phyloP scores from a whole-genome alignment of 2,888 invertebrate species.

The Steinernema hermaphroditum region DNA sequence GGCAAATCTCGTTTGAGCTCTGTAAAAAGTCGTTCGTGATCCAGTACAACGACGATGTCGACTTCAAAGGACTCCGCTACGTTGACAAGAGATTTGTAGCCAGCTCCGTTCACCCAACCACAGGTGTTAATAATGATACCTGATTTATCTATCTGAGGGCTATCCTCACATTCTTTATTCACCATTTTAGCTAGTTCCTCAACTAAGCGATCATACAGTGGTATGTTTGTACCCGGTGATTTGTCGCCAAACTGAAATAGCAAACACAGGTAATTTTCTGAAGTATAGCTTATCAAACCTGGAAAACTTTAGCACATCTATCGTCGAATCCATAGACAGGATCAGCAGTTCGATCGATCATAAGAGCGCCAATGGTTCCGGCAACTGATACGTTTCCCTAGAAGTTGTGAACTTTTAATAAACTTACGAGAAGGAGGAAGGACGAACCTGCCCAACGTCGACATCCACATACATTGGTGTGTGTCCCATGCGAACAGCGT shows the following conservation, averaged over 20 bases:
- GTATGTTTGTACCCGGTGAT: slow-evolving; percentile 77
- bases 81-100: slow-evolving; percentile 78
- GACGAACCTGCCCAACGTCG: slow-evolving; percentile 81
- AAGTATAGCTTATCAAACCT: too few relatives aligned
- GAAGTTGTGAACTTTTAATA: slow-evolving; percentile 32
- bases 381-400: slow-evolving; percentile 61
- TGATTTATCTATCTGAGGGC: slow-evolving; percentile 56
- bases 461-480: slow-evolving; percentile 87
- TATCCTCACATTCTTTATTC: slow-evolving; percentile 78
- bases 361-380: slow-evolving; percentile 62
- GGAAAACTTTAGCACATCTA: slow-evolving; percentile 80
- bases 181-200: slow-evolving; percentile 83
- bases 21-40: slow-evolving; percentile 92
- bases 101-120: slow-evolving; percentile 91
- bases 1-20: slow-evolving; percentile 92
- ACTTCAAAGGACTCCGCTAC: slow-evolving; percentile 92
- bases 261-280: slow-evolving; percentile 21
- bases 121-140: slow-evolving; percentile 96
- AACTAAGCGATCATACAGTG: slow-evolving; percentile 82
- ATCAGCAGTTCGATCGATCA: slow-evolving; percentile 88
- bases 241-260: slow-evolving; percentile 85
- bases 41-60: slow-evolving; percentile 89
- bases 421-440: too few relatives aligned
- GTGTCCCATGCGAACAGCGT: slow-evolving; percentile 81
- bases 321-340: slow-evolving; percentile 93